Evolutionary conservation across 2,797 vertebrate genomes (phyloP), one percentile per base, ranked within the genome.

Genomic region (Adrianichthys oophorus): DNA sequence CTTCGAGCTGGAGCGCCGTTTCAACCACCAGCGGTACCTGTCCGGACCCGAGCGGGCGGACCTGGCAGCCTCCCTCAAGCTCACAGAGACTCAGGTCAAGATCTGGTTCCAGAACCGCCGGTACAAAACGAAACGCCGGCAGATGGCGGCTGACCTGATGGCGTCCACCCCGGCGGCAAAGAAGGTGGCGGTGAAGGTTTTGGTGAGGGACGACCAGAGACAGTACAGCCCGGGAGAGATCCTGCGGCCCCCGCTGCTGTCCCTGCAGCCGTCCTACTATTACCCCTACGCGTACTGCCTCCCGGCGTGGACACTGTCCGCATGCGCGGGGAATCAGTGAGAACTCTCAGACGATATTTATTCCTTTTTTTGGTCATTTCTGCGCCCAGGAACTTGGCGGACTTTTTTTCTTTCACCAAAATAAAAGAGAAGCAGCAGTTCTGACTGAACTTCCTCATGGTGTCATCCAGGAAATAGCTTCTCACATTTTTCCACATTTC

Each of bases 101-200:
- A 99, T 99, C 84, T 99, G 97, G 97, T 98, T 99, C 91, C 97
- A 99, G 91, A 98, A 98, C 91, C 96, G 98, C 26, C 92, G 98
- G 49, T 99, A 99, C 88, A 99, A 99, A 89, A 98, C 97, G 79
- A 99, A 99, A 82, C 90, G 98, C 60, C 93, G 96, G 64, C 98
- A 98, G 85, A 95, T 98, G 95, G 97, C 96, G 3, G 94, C 97
- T 0, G 96, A 96, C 62, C 87, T 98, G 37, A 91, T 98, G 85
- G 94, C 95, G 1, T 94, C 96, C 0, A 96, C 95, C 4, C 95
- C 96, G 1, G 92, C 96, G 0, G 98, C 96, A 70, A 98, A 97
- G 90, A 98, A 98, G 68, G 98, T 99, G 83, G 98, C 98, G 1
- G 98, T 99, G 56, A 99, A 98, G 41, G 96, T 99, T 60, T 88